A percentile compares a stretch with the other conserved stretches of the same genome.
phyloP scores from a whole-genome alignment of 2,113 vertebrate genomes.

The Pseudonaja textilis region DNA sequence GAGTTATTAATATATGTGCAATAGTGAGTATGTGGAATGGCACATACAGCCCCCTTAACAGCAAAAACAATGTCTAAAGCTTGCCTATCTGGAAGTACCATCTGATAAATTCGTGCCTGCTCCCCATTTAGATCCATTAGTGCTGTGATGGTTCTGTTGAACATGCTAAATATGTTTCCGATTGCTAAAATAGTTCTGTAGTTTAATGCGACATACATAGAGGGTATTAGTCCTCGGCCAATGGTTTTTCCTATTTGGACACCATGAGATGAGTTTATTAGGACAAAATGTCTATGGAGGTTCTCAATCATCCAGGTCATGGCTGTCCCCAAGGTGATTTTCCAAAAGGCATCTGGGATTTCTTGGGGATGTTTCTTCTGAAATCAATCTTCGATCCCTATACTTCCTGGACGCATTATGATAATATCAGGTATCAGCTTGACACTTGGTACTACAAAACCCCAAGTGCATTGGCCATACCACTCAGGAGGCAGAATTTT shows the following conservation, averaged over 20 bases:
- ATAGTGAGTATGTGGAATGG: not conserved
- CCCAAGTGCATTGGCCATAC: not conserved
- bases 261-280: not conserved
- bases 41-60: not conserved
- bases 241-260: not conserved
- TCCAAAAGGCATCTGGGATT: not conserved
- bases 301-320: not conserved
- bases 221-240: not conserved
- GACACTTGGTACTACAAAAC: not conserved
- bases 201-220: not conserved
- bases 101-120: not conserved
- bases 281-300: not conserved
- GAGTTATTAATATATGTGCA: not conserved
- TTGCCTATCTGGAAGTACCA: not conserved
- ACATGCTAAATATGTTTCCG: not conserved
- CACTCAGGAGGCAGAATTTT: not conserved
- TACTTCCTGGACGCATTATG: not conserved
- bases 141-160: not conserved
- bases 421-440: not conserved
- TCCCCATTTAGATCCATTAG: not conserved
- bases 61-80: not conserved
- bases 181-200: not conserved
- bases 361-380: not conserved
- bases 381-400: not conserved
- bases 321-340: not conserved